phyloP scores from a whole-genome alignment of 1,140 invertebrate genomes.

The Trichonephila clavipes region DNA sequence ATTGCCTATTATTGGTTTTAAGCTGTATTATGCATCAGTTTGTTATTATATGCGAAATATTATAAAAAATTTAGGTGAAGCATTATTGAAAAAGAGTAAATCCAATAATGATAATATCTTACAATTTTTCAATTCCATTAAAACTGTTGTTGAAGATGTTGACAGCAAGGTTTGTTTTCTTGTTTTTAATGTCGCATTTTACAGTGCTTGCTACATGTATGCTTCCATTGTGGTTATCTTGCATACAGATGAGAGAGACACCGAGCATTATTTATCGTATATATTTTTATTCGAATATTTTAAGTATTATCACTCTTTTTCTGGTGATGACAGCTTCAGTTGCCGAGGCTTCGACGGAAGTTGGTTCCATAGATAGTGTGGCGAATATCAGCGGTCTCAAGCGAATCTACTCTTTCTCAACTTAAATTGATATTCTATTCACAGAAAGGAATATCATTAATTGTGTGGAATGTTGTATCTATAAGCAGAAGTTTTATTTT shows the following conservation, averaged over 20 bases:
- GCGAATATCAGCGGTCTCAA: neutral
- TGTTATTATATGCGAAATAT: neutral
- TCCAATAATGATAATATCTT: neutral
- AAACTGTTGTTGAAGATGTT: neutral
- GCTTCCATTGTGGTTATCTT: neutral
- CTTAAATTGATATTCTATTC: neutral
- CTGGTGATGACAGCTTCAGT: neutral
- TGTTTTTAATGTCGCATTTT: neutral
- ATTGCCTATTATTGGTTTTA: neutral
- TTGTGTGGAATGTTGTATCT: neutral
- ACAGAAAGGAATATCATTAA: neutral
- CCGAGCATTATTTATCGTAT: neutral
- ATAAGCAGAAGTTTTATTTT: slow-evolving; percentile 1
- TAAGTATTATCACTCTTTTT: neutral
- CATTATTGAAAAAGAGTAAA: neutral
- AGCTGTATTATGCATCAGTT: neutral
- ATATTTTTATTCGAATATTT: neutral
- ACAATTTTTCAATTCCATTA: neutral
- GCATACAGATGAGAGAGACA: neutral
- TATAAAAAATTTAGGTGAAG: neutral
- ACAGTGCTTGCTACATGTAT: neutral
- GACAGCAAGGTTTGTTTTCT: neutral
- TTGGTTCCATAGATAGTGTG: neutral
- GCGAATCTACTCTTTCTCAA: neutral
- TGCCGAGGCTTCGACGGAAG: neutral